Percentiles rank a stretch among this genome's conserved stretches.
Conservation (phyloP, 2,888 invertebrate genomes). For the Drosophila nigricruria region DNA sequence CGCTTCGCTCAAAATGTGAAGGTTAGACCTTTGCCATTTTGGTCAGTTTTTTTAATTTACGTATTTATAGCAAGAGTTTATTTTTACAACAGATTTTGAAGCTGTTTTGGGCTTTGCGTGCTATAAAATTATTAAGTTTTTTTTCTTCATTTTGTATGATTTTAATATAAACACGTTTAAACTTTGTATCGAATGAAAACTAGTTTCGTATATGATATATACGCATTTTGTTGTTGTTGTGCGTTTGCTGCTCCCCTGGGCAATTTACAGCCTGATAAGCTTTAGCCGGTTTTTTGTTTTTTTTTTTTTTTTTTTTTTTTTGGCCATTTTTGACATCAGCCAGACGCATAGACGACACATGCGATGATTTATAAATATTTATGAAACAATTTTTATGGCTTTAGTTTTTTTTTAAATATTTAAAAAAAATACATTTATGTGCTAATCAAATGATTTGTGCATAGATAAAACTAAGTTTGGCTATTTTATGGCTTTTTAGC, state of each 20-base stretch:
- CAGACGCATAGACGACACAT: conserved; percentile 54
- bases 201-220: conserved; percentile 62
- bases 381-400: conserved; percentile 68
- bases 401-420: conserved; percentile 15
- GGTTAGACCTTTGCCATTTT: conserved; percentile 59
- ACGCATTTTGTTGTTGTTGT: conserved; percentile 30
- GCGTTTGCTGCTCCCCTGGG: conserved; percentile 39
- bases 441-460: conserved; percentile 63
- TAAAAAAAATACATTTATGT: conserved; percentile 49
- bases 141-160: conserved; percentile 15
- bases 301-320: no score
- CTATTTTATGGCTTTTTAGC: conserved; percentile 20
- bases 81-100: conserved; percentile 59
- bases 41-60: conserved; percentile 68
- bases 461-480: conserved; percentile 26
- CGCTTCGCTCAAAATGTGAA: conserved; percentile 60
- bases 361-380: conserved; percentile 69
- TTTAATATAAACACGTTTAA: conserved; percentile 64
- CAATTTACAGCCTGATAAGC: conserved; percentile 58
- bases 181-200: conserved; percentile 51
- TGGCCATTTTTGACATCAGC: conserved; percentile 36
- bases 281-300: conserved; percentile 53
- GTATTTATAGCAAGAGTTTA: conserved; percentile 54
- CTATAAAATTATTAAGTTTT: conserved; percentile 14
- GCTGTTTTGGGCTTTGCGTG: conserved; percentile 27